These are phyloP conservation scores for Marcusenius ussheri DNA, from an alignment of 2,113 vertebrate genomes.

Conservation along the genomic window DNA sequence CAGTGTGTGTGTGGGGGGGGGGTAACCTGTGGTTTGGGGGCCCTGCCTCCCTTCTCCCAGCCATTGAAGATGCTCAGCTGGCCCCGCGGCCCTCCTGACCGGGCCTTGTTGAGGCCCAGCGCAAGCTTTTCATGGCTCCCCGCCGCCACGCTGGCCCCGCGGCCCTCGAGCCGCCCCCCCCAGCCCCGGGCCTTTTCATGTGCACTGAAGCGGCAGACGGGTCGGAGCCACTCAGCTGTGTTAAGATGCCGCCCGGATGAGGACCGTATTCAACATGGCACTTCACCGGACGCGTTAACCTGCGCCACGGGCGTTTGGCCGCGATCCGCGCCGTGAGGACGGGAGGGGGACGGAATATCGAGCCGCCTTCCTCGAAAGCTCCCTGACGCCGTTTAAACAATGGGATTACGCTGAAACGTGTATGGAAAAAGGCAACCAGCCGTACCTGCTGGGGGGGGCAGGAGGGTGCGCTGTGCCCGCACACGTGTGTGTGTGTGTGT, in stretches of 20 bases:
- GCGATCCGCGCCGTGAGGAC: too few species aligned
- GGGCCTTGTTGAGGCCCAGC: slow-evolving; percentile 41
- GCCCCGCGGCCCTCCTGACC: slow-evolving; percentile 54
- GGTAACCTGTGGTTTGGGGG: slow-evolving; percentile 35
- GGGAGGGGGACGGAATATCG: background rate
- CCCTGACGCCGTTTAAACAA: background rate
- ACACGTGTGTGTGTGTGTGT: background rate
- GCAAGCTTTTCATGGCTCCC: slow-evolving; percentile 45
- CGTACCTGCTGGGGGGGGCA: background rate
- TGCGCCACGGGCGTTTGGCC: background rate
- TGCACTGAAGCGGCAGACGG: slow-evolving; percentile 42
- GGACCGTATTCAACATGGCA: slow-evolving; percentile 26
- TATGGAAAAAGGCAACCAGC: background rate
- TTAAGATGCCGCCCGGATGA: slow-evolving; percentile 22
- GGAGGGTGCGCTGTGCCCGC: background rate
- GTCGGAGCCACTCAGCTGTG: slow-evolving; percentile 30
- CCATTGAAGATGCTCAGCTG: slow-evolving; percentile 58
- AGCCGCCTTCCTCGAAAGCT: background rate
- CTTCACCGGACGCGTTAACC: slow-evolving; percentile 9
- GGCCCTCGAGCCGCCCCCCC: slow-evolving; percentile 25
- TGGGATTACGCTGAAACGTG: background rate
- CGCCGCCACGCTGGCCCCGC: slow-evolving; percentile 30
- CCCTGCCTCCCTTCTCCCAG: slow-evolving; percentile 49
- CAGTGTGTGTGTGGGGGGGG: background rate
- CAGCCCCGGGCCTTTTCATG: slow-evolving; percentile 42